Conservation (phyloP, 2,888 invertebrate genomes). For the Tetragonula carbonaria region DNA sequence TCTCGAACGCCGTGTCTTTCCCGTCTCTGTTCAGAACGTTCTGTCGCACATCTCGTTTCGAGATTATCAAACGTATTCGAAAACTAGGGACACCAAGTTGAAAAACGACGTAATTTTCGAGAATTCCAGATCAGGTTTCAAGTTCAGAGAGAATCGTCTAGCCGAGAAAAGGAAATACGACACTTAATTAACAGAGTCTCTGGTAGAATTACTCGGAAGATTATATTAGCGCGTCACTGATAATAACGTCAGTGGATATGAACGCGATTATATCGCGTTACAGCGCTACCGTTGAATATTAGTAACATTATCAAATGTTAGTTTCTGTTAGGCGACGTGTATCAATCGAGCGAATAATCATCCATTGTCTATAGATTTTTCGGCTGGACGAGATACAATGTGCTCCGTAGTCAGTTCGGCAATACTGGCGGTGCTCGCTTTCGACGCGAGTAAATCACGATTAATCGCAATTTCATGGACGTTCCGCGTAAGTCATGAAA, state of each 20-base stretch:
- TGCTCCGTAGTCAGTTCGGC: background rate
- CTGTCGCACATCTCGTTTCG: too few relatives aligned
- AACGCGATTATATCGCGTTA: slow-evolving; percentile 29
- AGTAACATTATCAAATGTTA: slow-evolving; percentile 23
- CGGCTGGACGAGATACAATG: background rate
- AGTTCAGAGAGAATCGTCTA: background rate
- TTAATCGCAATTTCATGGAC: slow-evolving; percentile 56
- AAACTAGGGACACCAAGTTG: background rate
- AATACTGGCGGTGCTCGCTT: slow-evolving; percentile 10
- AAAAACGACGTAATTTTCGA: background rate
- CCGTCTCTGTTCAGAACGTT: background rate
- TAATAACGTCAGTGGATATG: slow-evolving; percentile 5
- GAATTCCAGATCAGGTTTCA: too few relatives aligned
- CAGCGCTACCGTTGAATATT: slow-evolving; percentile 28
- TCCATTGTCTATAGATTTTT: slow-evolving; percentile 31
- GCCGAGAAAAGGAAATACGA: background rate
- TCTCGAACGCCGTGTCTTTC: background rate
- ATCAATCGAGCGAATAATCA: slow-evolving; percentile 15
- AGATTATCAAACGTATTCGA: background rate
- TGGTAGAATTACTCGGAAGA: slow-evolving; percentile 32
- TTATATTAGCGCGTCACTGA: slow-evolving; percentile 26
- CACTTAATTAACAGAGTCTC: slow-evolving; percentile 41
- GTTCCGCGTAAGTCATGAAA: slow-evolving; percentile 54
- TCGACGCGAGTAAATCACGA: slow-evolving; percentile 42
- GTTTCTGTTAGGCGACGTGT: slow-evolving; percentile 21